Evolutionary conservation across 2,888 invertebrate genomes (phyloP).

Genomic region (Cyrtodaria siliqua): DNA sequence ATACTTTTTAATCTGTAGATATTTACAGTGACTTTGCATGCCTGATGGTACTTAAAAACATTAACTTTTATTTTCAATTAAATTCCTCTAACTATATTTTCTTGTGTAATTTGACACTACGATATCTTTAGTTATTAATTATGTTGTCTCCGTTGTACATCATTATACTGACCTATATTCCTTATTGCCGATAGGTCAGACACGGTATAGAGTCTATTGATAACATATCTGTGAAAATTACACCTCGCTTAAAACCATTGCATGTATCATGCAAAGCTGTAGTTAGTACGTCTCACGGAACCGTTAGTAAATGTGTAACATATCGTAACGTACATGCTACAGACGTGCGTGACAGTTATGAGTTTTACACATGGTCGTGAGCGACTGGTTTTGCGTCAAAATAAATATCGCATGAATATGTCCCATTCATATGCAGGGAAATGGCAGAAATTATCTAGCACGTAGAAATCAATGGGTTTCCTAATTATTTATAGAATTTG

Average conservation of each 20-base stretch:
- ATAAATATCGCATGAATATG: conserved; percentile 48
- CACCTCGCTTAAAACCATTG: conserved; percentile 27
- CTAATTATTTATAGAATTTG: too few relatives aligned
- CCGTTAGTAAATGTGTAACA: conserved; percentile 1
- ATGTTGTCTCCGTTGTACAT: too few relatives aligned
- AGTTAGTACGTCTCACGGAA: conserved; percentile 14
- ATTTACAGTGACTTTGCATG: too few relatives aligned
- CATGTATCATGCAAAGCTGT: conserved; percentile 55
- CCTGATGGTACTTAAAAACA: too few relatives aligned
- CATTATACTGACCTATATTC: too few relatives aligned
- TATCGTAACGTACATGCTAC: conserved; percentile 11
- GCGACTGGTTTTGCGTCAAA: conserved; percentile 30
- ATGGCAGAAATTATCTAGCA: conserved; percentile 31
- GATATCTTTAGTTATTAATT: too few relatives aligned
- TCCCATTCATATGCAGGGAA: conserved; percentile 33
- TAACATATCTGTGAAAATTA: conserved; percentile 23
- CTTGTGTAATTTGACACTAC: too few relatives aligned
- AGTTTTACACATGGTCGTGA: conserved; percentile 16
- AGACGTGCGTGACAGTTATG: conserved; percentile 34
- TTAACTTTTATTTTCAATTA: too few relatives aligned
- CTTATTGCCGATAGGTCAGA: too few relatives aligned
- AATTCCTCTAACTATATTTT: too few relatives aligned
- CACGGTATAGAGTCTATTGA: conserved; percentile 13
- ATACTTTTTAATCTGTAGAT: too few relatives aligned
- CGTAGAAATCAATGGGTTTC: conserved; percentile 25